phyloP scores from a whole-genome alignment of 2,797 vertebrate genomes.

The Rhinogobio ventralis region DNA sequence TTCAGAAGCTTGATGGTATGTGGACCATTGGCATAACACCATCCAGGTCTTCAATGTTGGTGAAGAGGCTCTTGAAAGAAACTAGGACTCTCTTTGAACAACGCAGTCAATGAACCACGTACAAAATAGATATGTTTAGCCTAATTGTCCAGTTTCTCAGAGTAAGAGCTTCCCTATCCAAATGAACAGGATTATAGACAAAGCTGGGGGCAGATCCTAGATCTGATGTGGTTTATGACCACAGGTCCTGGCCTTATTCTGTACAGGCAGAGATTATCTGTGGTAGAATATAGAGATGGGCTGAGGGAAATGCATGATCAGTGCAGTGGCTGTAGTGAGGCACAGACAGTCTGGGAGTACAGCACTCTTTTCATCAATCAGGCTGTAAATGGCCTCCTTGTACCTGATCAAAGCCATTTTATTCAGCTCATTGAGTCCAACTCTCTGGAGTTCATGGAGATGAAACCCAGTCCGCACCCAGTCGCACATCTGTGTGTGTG shows the following conservation, averaged over 20 bases:
- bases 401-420: conserved; percentile 37
- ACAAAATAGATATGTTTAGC: not conserved
- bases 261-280: not conserved
- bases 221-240: conserved; percentile 25
- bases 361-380: conserved; percentile 38
- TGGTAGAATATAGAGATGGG: not conserved
- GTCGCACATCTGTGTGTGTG: not conserved
- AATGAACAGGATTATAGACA: not conserved
- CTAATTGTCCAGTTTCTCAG: not conserved
- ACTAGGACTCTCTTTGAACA: not conserved
- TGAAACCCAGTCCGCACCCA: conserved; percentile 21
- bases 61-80: not conserved
- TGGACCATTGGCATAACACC: not conserved
- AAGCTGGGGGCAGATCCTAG: not conserved
- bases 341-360: conserved; percentile 23
- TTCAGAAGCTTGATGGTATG: conserved; percentile 21
- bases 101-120: not conserved
- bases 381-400: conserved; percentile 11
- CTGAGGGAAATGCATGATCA: not conserved
- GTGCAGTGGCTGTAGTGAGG: not conserved
- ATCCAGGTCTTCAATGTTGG: conserved; percentile 13
- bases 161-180: not conserved
- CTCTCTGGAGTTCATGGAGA: conserved; percentile 29
- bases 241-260: not conserved
- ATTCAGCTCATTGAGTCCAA: conserved; percentile 12